Base-by-base conservation (phyloP, 2,113 vertebrate species). In the Boulengeromyrus knoepffleri region DNA sequence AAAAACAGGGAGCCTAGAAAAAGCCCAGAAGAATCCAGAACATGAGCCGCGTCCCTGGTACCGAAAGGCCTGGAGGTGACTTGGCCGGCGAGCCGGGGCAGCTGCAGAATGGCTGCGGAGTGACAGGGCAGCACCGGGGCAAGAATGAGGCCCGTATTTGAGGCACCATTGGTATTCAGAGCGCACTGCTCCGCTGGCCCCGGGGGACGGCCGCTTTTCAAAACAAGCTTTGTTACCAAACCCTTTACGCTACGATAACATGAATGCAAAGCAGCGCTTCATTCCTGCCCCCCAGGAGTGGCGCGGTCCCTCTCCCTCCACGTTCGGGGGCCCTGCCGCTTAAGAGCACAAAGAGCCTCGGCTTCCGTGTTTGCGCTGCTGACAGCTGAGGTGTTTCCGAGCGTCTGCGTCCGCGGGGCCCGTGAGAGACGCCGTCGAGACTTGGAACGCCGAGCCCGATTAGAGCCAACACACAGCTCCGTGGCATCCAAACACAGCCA, bases 171-270 rank as follows among this genome's bases (percentile, higher is more conserved):
- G 19, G 56, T 66, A 88, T 88, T 88, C 87, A 46, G 46, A 15
- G 13, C 21, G 27, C 36, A n/a, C 15, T 56, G 8, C 17, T n/a
- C n/a, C 39, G 17, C 83, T 10, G 24, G 36, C 39, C 80, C 17
- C 17, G 17, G 53, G 70, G 31, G 83, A 13, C 17, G n/a, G 31
- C 19, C 24, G 24, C 52, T 90, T 83, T 62, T 58, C 83, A 52
- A 85, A 90, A 62, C 70, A 80, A 62, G 83, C 56, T 85, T 90
- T 90, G 89, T 90, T 90, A 85, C 45, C 52, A 13, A 53, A 53
- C 15, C 49, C 74, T 88, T 42, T 39, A 80, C 6, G 5, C 74
- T 36, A 62, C 83, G 58, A 62, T 85, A 85, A 58, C 42, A 56
- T 85, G 77, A 56, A 66, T 90, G 52, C 66, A 90, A 85, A 90